These are phyloP conservation scores for Danionella cerebrum DNA, from an alignment of 2,113 vertebrate genomes.

Conservation along the genomic window DNA sequence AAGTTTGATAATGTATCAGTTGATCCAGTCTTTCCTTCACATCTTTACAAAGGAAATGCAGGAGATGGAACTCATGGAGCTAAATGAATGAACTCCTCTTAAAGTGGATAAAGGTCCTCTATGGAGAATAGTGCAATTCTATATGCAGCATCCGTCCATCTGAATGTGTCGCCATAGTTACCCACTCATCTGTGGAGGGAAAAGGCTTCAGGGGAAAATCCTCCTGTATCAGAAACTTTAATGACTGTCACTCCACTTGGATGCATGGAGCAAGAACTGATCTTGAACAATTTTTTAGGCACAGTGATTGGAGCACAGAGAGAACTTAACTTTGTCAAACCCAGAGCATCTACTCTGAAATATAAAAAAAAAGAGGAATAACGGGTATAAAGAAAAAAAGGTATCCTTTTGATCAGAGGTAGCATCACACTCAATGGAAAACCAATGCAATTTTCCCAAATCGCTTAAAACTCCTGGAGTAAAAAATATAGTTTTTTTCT, in stretches of 20 bases:
- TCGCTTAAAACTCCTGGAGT: no score
- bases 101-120: neutral
- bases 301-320: neutral
- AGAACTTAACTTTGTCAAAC: neutral
- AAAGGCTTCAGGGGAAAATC: constrained; percentile 7
- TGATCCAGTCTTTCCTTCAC: neutral
- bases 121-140: neutral
- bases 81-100: neutral
- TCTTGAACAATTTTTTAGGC: neutral
- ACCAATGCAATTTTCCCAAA: no score
- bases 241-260: neutral
- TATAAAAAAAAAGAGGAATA: neutral
- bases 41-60: neutral
- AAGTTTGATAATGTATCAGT: neutral
- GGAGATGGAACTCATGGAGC: neutral
- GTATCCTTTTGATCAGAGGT: no score
- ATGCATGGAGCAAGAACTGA: neutral
- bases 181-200: neutral
- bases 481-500: no score
- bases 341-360: neutral
- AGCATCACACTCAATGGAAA: no score
- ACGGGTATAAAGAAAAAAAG: neutral
- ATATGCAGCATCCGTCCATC: neutral
- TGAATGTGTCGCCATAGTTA: constrained; percentile 22
- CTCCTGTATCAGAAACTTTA: constrained; percentile 4